phyloP scores from a whole-genome alignment of 2,113 vertebrate genomes.

The Asarcornis scutulata region DNA sequence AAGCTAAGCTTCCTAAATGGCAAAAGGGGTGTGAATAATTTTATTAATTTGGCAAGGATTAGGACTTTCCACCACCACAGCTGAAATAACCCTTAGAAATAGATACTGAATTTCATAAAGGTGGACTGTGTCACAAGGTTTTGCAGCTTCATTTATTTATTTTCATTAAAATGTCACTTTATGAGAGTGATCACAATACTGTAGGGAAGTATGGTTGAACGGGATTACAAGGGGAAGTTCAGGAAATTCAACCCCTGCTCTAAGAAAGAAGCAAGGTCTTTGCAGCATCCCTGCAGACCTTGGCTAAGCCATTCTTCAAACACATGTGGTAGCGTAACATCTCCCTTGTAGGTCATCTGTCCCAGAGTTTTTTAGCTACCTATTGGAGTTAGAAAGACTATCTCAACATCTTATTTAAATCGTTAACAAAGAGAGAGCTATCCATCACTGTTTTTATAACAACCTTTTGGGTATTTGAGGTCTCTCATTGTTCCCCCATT shows the following conservation, averaged over 20 bases:
- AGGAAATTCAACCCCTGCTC: neutral
- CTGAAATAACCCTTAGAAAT: neutral
- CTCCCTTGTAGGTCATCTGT: neutral
- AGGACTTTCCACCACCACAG: neutral
- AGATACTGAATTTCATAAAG: neutral
- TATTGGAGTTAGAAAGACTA: neutral
- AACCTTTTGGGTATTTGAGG: neutral
- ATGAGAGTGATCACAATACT: neutral
- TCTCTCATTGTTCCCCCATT: neutral
- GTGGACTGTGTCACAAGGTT: neutral
- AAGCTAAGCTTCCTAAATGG: neutral
- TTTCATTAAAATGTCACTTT: neutral
- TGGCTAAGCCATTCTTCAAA: neutral
- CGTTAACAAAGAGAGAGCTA: neutral
- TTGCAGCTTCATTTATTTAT: neutral
- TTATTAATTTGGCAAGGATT: neutral
- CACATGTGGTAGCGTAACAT: fast-evolving
- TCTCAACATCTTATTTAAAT: neutral
- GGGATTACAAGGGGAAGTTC: neutral
- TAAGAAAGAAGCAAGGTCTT: neutral
- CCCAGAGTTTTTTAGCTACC: neutral
- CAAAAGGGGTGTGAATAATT: neutral
- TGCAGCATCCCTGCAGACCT: neutral
- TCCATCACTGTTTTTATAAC: neutral
- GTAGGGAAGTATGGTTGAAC: neutral